Conservation (phyloP, 2,888 invertebrate genomes). For the Acrobasis consociella region DNA sequence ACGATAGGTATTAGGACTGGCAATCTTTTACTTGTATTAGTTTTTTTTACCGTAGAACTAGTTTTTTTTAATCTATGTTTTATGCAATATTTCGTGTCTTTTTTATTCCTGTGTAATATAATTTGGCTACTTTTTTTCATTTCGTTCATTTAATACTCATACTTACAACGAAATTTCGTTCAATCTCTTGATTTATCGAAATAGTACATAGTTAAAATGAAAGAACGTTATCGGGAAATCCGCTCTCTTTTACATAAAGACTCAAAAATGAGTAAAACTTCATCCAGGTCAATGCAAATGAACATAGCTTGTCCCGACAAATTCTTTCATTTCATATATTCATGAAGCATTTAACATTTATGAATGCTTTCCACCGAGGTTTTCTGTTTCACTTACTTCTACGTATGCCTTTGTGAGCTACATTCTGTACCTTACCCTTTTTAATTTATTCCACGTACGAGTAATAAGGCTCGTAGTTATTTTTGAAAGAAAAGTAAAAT, state of each 20-base stretch:
- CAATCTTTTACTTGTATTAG: too few species aligned
- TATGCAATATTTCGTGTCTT: too few species aligned
- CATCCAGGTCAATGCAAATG: constrained; percentile 18
- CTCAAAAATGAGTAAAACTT: not conserved
- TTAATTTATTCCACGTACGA: constrained; percentile 10
- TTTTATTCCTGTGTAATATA: too few species aligned
- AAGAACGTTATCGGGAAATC: not conserved
- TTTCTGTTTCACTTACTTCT: constrained; percentile 11
- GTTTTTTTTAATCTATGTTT: too few species aligned
- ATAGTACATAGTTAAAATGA: too few species aligned
- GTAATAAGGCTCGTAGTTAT: not conserved
- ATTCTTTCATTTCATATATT: constrained; percentile 22
- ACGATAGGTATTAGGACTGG: too few species aligned
- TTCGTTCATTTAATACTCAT: too few species aligned
- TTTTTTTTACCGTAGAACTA: too few species aligned
- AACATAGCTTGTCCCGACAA: constrained; percentile 12
- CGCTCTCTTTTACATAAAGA: not conserved
- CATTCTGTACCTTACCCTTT: not conserved
- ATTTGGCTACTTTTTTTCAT: too few species aligned
- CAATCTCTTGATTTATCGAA: too few species aligned
- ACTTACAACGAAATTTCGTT: too few species aligned
- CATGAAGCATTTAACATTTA: constrained; percentile 23
- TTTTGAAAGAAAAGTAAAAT: too few species aligned
- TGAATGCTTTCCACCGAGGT: constrained; percentile 15
- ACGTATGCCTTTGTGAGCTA: not conserved